Percentiles rank a stretch among this genome's conserved stretches.
phyloP scores from a whole-genome alignment of 2,888 invertebrate species.

The Drosophila seclusa region DNA sequence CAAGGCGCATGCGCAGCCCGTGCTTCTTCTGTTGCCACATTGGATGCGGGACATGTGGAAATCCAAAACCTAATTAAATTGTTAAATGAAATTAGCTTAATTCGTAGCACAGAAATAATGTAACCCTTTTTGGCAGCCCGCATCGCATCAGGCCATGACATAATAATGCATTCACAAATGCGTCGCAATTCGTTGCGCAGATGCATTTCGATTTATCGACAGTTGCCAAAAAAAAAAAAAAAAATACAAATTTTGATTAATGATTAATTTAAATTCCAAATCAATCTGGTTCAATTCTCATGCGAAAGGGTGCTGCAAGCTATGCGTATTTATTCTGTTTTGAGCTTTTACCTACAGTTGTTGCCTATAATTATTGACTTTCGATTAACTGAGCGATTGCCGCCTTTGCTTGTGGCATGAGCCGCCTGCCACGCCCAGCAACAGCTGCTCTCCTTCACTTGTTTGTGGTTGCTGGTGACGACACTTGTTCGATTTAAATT shows the following conservation, averaged over 20 bases:
- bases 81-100: constrained; percentile 75
- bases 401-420: neutral
- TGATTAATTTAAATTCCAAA: constrained; percentile 13
- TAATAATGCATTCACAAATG: constrained; percentile 34
- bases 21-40: constrained; percentile 42
- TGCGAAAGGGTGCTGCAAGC: neutral
- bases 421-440: constrained; percentile 27
- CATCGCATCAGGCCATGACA: constrained; percentile 47
- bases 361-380: neutral
- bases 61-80: constrained; percentile 73
- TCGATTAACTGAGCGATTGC: neutral
- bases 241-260: constrained; percentile 43
- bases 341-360: neutral
- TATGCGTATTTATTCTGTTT: neutral
- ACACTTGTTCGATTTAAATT: constrained; percentile 44
- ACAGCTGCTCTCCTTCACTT: constrained; percentile 31
- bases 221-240: constrained; percentile 14
- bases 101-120: constrained; percentile 29
- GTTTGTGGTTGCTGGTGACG: constrained; percentile 12
- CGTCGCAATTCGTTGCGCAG: constrained; percentile 49
- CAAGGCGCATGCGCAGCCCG: constrained; percentile 67
- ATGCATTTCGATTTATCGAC: constrained; percentile 51
- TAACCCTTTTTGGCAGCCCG: constrained; percentile 63
- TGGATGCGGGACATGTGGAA: constrained; percentile 75
- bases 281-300: constrained; percentile 27